These are phyloP conservation scores for Bubo bubo DNA, from an alignment of 2,113 vertebrate genomes.

Conservation along the genomic window DNA sequence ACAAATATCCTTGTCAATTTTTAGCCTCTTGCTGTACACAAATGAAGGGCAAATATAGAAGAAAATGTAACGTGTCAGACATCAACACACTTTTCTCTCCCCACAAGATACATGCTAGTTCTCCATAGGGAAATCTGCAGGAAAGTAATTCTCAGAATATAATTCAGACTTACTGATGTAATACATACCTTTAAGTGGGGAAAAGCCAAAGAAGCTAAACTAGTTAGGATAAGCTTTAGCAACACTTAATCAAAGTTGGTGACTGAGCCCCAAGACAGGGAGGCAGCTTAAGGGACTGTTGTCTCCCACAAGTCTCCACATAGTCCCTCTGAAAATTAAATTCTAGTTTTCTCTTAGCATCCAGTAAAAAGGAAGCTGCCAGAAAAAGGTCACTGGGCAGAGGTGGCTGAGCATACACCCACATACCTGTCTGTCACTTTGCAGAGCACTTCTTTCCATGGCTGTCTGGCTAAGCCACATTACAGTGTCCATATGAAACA, in stretches of 20 bases:
- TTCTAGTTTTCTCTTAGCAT: neutral
- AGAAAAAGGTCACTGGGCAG: neutral
- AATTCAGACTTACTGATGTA: neutral
- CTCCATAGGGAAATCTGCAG: slow-evolving; percentile 7
- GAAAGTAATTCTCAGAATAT: neutral
- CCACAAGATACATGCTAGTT: neutral
- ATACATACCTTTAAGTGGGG: neutral
- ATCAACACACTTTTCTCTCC: neutral
- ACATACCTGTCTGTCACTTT: neutral
- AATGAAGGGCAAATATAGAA: slow-evolving; percentile 50
- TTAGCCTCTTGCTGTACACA: neutral
- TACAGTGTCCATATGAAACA: neutral
- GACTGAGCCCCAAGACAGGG: neutral
- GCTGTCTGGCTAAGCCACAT: neutral
- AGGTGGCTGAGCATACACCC: neutral
- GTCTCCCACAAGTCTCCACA: neutral
- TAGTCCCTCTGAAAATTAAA: neutral
- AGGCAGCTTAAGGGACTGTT: neutral
- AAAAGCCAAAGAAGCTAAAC: neutral
- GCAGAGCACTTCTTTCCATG: neutral
- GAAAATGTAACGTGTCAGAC: slow-evolving; percentile 10
- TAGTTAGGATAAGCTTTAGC: neutral
- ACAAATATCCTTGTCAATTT: slow-evolving; percentile 44
- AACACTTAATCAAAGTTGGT: neutral
- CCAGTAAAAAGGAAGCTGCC: neutral